Conservation (phyloP, 2,113 vertebrate genomes). For the Echinops telfairi region DNA sequence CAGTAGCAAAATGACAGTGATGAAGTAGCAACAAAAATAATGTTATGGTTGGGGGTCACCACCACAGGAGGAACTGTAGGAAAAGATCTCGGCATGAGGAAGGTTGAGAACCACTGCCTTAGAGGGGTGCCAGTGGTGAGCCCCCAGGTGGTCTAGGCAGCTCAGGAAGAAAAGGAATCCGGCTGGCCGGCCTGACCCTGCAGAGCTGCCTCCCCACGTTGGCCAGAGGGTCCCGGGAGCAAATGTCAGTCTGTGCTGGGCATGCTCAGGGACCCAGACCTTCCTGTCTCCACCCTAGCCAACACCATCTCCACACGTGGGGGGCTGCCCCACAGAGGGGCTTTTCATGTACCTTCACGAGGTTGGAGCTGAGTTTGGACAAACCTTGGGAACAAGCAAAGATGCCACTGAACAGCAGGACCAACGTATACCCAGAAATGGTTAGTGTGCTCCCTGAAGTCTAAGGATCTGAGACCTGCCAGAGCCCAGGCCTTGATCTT, state of each 20-base stretch:
- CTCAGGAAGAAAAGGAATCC: too few species aligned
- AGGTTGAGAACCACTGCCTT: background rate
- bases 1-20: too few species aligned
- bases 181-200: background rate
- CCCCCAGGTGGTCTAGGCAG: background rate
- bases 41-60: too few species aligned
- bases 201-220: background rate
- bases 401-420: background rate
- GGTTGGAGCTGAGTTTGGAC: background rate
- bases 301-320: too few species aligned
- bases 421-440: background rate
- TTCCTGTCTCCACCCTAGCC: background rate
- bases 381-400: background rate
- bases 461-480: background rate
- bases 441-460: background rate
- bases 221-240: background rate
- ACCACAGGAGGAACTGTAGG: too few species aligned
- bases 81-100: too few species aligned
- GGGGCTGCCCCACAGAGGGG: background rate
- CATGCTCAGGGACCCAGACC: rapidly evolving
- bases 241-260: background rate
- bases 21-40: too few species aligned
- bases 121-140: background rate
- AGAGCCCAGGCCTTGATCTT: background rate
- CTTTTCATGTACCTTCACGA: background rate